Evolutionary conservation across 2,113 vertebrate genomes (phyloP).

Genomic region (Candoia aspera): DNA sequence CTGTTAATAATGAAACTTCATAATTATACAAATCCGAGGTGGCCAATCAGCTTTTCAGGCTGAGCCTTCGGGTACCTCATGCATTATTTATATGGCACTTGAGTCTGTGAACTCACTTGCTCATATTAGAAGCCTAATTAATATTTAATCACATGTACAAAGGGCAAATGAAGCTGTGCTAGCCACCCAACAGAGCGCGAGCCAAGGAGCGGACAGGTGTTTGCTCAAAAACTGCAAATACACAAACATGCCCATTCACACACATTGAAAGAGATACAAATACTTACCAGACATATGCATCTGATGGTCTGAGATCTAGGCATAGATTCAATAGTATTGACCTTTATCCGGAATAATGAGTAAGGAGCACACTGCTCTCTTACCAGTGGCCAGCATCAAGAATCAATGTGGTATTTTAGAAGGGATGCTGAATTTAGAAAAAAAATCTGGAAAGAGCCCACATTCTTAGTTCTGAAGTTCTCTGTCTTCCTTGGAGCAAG

Average conservation of each 20-base stretch:
- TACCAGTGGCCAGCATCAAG: background rate
- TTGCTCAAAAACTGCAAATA: background rate
- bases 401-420: background rate
- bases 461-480: background rate
- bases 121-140: conserved; percentile 86
- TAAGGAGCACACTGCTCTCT: background rate
- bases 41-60: conserved; percentile 82
- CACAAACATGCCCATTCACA: background rate
- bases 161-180: conserved; percentile 69
- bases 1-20: conserved; percentile 88
- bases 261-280: background rate
- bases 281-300: background rate
- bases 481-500: background rate
- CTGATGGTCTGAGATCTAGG: rapidly evolving
- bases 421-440: background rate
- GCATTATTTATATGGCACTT: conserved; percentile 79
- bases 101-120: conserved; percentile 80
- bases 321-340: conserved; percentile 27
- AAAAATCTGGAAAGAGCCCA: background rate
- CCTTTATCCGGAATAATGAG: background rate
- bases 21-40: conserved; percentile 87
- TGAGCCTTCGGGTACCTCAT: conserved; percentile 83
- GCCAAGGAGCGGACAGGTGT: conserved; percentile 57
- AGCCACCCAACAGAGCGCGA: conserved; percentile 63
- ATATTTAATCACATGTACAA: conserved; percentile 83